Conservation (phyloP, 1,140 invertebrate species). For the Listronotus bonariensis region DNA sequence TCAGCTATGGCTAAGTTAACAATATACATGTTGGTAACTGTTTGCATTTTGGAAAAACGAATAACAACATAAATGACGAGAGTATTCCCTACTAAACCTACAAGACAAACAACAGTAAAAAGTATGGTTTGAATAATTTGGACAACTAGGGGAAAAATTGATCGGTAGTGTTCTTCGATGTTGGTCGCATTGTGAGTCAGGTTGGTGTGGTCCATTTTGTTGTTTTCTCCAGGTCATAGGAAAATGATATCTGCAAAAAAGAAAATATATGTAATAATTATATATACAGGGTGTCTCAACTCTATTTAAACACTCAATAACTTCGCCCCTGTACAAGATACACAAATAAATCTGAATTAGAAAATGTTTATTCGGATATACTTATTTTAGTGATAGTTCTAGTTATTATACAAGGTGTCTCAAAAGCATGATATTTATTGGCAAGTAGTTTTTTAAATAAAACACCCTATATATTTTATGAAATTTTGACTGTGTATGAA, state of each 20-base stretch:
- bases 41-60: conserved; percentile 95
- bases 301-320: too few species aligned
- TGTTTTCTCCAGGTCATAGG: conserved; percentile 2
- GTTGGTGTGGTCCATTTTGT: conserved; percentile 19
- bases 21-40: conserved; percentile 96
- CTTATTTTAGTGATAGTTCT: too few species aligned
- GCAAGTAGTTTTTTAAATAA: too few species aligned
- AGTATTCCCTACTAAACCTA: conserved; percentile 89
- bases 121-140: conserved; percentile 62
- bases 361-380: too few species aligned
- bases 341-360: too few species aligned
- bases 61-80: conserved; percentile 95
- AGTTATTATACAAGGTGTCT: too few species aligned
- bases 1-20: conserved; percentile 94
- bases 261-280: not conserved
- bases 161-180: conserved; percentile 3
- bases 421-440: too few species aligned
- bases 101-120: conserved; percentile 82
- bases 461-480: too few species aligned
- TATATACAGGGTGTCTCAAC: too few species aligned
- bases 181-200: conserved; percentile 7
- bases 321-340: too few species aligned
- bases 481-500: too few species aligned
- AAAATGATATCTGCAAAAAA: not conserved
- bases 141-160: conserved; percentile 6